Conservation (phyloP, 2,797 vertebrate species). For the Zalophus californianus region DNA sequence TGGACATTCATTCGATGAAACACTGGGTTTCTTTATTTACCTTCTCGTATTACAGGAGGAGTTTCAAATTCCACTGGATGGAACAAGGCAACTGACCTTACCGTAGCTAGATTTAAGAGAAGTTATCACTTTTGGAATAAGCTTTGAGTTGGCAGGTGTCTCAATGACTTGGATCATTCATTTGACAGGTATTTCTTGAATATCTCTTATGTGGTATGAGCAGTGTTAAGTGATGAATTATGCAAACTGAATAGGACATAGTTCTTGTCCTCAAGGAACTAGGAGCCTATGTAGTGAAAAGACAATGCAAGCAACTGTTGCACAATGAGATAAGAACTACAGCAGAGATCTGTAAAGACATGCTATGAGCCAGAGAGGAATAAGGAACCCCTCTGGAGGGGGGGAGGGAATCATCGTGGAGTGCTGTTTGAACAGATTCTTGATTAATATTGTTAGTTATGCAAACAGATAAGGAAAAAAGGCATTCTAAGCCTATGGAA, state of each 20-base stretch:
- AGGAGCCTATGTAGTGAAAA: conserved; percentile 14
- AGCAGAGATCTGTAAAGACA: neutral
- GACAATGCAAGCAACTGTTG: neutral
- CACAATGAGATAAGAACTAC: neutral
- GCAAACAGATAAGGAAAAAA: neutral
- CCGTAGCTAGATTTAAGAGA: neutral
- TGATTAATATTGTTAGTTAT: conserved; percentile 17
- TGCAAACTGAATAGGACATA: neutral
- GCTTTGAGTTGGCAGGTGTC: neutral
- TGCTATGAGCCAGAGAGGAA: conserved; percentile 9
- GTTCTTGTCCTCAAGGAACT: conserved; percentile 17
- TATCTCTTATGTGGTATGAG: neutral
- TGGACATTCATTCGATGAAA: neutral
- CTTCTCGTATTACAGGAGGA: conserved; percentile 2
- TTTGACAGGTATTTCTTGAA: neutral
- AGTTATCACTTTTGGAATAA: neutral
- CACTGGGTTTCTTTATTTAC: conserved; percentile 10
- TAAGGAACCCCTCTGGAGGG: neutral
- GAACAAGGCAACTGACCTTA: conserved; percentile 1
- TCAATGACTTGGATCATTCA: neutral
- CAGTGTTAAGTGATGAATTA: conserved; percentile 21
- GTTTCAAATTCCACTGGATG: conserved; percentile 8
- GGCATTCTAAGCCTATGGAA: neutral
- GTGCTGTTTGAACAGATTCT: neutral
- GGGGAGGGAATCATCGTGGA: neutral